Evolutionary conservation across 2,888 invertebrate species (phyloP), one percentile per base, ranked within the genome.

Genomic region (Pomacea canaliculata): DNA sequence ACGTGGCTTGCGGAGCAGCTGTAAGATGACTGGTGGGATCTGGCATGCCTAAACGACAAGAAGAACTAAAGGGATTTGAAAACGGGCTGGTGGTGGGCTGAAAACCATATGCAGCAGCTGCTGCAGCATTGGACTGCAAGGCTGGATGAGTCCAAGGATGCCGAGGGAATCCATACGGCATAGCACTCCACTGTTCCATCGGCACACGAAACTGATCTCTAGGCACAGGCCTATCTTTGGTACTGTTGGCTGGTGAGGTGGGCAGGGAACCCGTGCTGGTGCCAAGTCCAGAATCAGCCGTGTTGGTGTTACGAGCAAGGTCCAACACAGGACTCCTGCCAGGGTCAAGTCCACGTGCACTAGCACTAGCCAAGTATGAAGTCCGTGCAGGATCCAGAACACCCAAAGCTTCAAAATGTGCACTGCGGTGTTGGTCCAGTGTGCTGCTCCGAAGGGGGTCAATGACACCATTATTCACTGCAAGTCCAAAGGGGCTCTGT

Each of bases 41-140:
- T 9, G 78, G 70, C 70, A 78, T 70, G 71, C 80, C 73, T 69
- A 81, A 76, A 16, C 73, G 77, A 62, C 79, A 78, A 48, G 81
- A 80, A 0, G 78, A 72, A 7, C 62, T 62, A 63, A 80, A 78
- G 13, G 80, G 65, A 62, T 65, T 74, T 56, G 76, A 66, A 63
- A 76, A 80, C 9, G 70, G 70, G 63, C 70, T 65, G 3, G 78
- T 19, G 62, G 67, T 74, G 51, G 78, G 72, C 56, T 76, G 80
- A 59, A 80, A 80, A 59, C 78, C 78, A 27, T 79, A 79, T 7
- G 78, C 76, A 0, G 79, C 70, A 23, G 77, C 77, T 56, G 51
- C 51, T 56, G 51, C 51, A 37, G 75, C 59, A 49, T 68, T 77
- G 60, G 72, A 70, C 65, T 75, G 70, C 18, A 77, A 46, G 60